These are phyloP conservation scores for Sicus ferrugineus DNA, from an alignment of 2,888 invertebrate species.

Conservation along the genomic window DNA sequence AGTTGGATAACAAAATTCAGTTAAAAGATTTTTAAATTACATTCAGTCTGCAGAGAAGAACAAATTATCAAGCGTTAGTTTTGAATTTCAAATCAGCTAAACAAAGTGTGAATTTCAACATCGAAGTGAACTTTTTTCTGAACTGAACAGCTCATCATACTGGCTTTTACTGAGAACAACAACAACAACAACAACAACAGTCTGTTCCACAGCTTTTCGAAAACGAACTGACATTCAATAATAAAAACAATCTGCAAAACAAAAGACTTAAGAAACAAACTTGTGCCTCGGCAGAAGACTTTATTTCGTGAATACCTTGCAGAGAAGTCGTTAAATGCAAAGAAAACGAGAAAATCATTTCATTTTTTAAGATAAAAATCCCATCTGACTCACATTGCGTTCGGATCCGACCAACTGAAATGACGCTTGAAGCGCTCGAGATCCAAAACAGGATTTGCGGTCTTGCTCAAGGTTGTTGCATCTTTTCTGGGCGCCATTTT, in stretches of 20 bases:
- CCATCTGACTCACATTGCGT: constrained; percentile 57
- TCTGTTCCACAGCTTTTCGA: too few species aligned
- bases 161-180: too few species aligned
- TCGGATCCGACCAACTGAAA: constrained; percentile 61
- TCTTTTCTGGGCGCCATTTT: constrained; percentile 54
- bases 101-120: too few species aligned
- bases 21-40: too few species aligned
- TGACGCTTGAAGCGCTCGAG: constrained; percentile 59
- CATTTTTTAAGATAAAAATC: background rate
- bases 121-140: too few species aligned
- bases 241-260: constrained; percentile 21
- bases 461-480: constrained; percentile 48
- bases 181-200: too few species aligned
- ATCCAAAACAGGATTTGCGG: constrained; percentile 49
- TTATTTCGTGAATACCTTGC: background rate
- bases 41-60: too few species aligned
- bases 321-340: background rate
- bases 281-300: constrained; percentile 13
- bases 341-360: background rate
- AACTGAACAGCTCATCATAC: too few species aligned
- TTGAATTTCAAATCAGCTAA: too few species aligned
- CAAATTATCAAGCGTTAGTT: too few species aligned
- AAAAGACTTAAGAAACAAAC: constrained; percentile 42
- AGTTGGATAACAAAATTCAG: too few species aligned
- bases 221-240: too few species aligned